phyloP scores from a whole-genome alignment of 2,113 vertebrate genomes.

The Proteles cristata region DNA sequence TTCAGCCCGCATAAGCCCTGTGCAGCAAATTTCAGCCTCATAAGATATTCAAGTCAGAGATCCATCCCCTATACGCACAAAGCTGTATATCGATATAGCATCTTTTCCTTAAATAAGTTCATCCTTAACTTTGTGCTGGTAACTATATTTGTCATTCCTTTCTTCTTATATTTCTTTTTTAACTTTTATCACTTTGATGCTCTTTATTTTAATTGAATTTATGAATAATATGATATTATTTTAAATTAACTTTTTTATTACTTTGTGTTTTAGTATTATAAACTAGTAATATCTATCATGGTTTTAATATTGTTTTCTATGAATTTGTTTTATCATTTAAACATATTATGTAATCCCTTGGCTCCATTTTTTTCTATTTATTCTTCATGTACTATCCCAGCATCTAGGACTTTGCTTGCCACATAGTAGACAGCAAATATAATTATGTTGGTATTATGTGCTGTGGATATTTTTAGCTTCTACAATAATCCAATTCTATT shows the following conservation, averaged over 20 bases:
- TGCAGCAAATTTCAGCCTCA: neutral
- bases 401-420: neutral
- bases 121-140: neutral
- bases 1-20: neutral
- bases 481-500: neutral
- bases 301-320: neutral
- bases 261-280: neutral
- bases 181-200: neutral
- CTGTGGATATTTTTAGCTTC: neutral
- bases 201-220: neutral
- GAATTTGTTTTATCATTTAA: neutral
- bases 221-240: neutral
- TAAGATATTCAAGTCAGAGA: neutral
- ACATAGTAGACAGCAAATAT: neutral
- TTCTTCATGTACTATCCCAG: neutral
- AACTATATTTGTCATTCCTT: neutral
- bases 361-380: neutral
- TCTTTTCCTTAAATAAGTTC: neutral
- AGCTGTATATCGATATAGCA: neutral
- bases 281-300: neutral
- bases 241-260: neutral
- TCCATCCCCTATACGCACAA: neutral
- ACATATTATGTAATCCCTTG: neutral
- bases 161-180: neutral
- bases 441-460: neutral